Conservation (phyloP, 2,797 vertebrate species). For the Nyctalus aviator region DNA sequence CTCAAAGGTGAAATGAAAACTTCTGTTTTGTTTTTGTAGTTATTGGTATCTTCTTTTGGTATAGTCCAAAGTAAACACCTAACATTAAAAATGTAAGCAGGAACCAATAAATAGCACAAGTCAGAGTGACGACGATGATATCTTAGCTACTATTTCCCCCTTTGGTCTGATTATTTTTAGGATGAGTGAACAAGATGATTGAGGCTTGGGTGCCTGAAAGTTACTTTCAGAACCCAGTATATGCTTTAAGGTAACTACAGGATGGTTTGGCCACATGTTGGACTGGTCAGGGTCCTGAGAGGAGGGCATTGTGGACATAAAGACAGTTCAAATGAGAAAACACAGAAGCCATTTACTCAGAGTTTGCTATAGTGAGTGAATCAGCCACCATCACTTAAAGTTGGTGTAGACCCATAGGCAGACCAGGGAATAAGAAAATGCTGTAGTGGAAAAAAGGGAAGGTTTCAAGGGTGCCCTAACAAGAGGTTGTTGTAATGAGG, state of each 20-base stretch:
- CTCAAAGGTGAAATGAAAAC: neutral
- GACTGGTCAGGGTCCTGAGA: neutral
- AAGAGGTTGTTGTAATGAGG: neutral
- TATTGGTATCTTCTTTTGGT: neutral
- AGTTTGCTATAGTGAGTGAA: neutral
- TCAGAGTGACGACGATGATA: neutral
- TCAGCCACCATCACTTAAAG: neutral
- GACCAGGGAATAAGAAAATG: neutral
- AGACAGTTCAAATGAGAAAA: neutral
- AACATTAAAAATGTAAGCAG: neutral
- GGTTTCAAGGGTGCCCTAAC: neutral
- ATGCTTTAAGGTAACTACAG: neutral
- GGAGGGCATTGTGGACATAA: neutral
- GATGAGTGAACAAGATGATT: neutral
- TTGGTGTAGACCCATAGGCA: neutral
- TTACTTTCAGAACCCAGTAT: neutral
- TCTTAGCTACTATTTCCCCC: neutral
- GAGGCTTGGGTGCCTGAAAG: neutral
- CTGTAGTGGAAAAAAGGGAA: neutral
- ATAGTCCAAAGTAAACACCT: neutral
- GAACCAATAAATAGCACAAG: neutral
- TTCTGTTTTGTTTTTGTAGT: neutral
- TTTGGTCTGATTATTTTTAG: conserved; percentile 22
- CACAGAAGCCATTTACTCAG: neutral
- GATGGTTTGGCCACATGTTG: neutral